Percentiles rank a stretch among this genome's conserved stretches.
Conservation (phyloP, 1,140 invertebrate genomes). For the Neocloeon triangulifer region DNA sequence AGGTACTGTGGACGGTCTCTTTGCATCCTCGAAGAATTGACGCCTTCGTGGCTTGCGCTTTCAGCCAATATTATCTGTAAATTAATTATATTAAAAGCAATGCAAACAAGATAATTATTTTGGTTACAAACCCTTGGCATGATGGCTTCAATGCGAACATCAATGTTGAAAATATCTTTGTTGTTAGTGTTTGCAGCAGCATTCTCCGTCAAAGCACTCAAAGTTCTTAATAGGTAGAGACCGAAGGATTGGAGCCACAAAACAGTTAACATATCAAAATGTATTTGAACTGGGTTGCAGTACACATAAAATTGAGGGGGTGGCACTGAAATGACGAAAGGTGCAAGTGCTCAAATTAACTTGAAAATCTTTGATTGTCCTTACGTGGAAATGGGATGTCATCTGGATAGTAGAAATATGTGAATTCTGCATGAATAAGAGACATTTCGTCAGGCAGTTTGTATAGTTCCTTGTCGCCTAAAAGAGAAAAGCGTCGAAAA, state of each 20-base stretch:
- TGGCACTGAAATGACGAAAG: conserved; percentile 40
- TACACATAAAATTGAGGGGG: conserved; percentile 79
- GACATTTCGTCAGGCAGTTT: conserved; percentile 71
- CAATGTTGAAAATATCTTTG: no score
- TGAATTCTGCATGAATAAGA: conserved; percentile 83
- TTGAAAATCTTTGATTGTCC: conserved; percentile 11
- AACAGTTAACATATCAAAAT: conserved; percentile 62
- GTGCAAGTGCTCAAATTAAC: background rate
- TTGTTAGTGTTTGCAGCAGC: conserved; percentile 20
- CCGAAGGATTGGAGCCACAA: conserved; percentile 89
- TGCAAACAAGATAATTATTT: background rate
- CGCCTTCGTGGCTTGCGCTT: no score
- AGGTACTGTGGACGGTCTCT: conserved; percentile 58
- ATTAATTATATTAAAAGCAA: conserved; percentile 4
- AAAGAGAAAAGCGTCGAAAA: no score
- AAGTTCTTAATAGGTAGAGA: conserved; percentile 58
- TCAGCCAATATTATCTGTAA: conserved; percentile 46
- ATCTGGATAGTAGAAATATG: conserved; percentile 91
- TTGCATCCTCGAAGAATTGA: conserved; percentile 45
- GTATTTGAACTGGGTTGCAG: conserved; percentile 66
- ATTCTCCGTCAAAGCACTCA: conserved; percentile 24
- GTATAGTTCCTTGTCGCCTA: conserved; percentile 63
- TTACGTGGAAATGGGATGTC: conserved; percentile 79
- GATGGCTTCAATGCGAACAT: conserved; percentile 72
- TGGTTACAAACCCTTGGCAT: conserved; percentile 48